Base-by-base conservation (phyloP, 1,140 invertebrate species). In the Ectropis grisescens region DNA sequence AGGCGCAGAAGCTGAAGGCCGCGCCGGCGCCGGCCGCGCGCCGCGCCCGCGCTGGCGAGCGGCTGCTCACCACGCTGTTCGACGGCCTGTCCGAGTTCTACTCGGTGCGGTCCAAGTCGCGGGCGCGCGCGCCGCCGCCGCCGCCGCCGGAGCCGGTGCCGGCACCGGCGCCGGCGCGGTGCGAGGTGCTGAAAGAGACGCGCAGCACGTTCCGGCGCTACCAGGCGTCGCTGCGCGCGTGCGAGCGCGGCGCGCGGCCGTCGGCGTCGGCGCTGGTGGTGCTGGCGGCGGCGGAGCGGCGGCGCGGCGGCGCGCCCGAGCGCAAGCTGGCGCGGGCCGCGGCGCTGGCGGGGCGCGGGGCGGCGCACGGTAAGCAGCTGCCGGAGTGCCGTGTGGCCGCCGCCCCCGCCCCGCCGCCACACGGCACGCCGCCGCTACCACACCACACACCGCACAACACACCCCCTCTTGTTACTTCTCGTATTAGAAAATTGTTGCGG, bases 41-140 rank as follows among this genome's bases (percentile, higher is more conserved):
- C 3, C 47, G 68, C 11, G 64, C 61, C 22, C 55, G 61, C 13
- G 61, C 68, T 27, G 81, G 82, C 29, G 70, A 84, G 33, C 74
- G 81, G 14, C 85, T 46, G 45, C 62, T 94, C 7, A 90, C 89
- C 33, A 89, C 91, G 11, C 75, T 95, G 1, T 94, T 91, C 75
- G 93, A 95, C 69, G 92, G 93, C 1, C 82, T 95, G 5, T 94
- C 92, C 39, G 92, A 94, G 66, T 88, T 94, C 47, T 95, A 92
- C 60, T 89, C 90, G 74, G 88, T 76, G 52, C 89, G 53, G 64
- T 51, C 74, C 47, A 46, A 50, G 42, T 78, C 61, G 53, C 69
- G 41, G 53, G 75, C 34, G 82, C 84, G 26, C 29, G 36, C 16
- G n/a, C 44, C 34, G 82, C 11, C 4, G 13, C n/a, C 16, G 13